Evolutionary conservation across 2,888 invertebrate genomes (phyloP), one percentile per base, ranked within the genome.

Genomic region (Xestia sexstrigata): DNA sequence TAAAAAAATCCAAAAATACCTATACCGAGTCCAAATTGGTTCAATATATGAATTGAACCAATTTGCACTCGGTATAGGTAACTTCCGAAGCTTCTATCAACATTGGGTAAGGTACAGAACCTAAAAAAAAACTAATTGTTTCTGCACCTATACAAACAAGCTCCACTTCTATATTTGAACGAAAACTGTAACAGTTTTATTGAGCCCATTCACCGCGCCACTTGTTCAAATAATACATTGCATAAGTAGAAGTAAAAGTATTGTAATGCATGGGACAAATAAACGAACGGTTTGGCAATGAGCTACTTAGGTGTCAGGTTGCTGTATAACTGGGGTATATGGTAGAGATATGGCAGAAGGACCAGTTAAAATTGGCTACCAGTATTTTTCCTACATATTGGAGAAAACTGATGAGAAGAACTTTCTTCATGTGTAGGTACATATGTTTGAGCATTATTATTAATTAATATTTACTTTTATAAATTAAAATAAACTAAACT

Each of bases 231-330:
- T 71, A 81, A 75, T 52, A 70, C 23, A 23, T 87, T 85, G 76
- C 74, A 52, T 77, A 87, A 87, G 20, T 17, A 7, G 13, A 78
- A 78, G 87, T 87, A 87, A 87, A 87, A 87, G 86, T 85, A 71
- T 82, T 62, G 39, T 65, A 39, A 67, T 76, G 76, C 78, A 83
- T 85, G 87, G 76, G 79, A 76, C 70, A 76, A 77, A 81, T 77
- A 79, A 74, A 65, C 52, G 81, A 78, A 77, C n/a, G 62, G 67
- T 75, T 85, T 83, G 87, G 86, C 87, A 84, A 86, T 84, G 84
- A 86, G 66, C 84, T 83, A 86, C 83, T 76, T 85, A 66, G 13
- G 42, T 76, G 47, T 76, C 75, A 45, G 55, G 67, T 70, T 49
- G 47, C 2, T 30, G 68, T 60, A 60, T 74, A 20, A 66, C 60